These are phyloP conservation scores for Drosophila borealis DNA, from an alignment of 2,888 invertebrate species.

Conservation along the genomic window DNA sequence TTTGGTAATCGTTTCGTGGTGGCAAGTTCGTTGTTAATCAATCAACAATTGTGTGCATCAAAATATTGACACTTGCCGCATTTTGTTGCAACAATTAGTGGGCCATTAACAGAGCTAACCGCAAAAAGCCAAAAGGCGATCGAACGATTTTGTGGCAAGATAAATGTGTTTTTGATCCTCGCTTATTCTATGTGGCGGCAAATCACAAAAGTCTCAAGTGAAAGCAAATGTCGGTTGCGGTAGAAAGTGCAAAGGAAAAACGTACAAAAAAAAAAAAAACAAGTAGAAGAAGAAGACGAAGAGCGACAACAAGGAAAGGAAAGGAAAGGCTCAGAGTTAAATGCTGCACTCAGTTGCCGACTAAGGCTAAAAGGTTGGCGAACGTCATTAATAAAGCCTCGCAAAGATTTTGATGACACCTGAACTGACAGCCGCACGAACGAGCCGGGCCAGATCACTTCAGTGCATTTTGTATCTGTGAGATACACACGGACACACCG, in stretches of 20 bases:
- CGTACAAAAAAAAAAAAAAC: slow-evolving; percentile 16
- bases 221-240: slow-evolving; percentile 61
- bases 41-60: slow-evolving; percentile 62
- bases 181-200: slow-evolving; percentile 59
- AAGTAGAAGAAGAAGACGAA: slow-evolving; percentile 31
- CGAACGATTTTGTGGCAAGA: slow-evolving; percentile 58
- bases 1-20: background rate
- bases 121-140: slow-evolving; percentile 52
- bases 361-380: slow-evolving; percentile 56
- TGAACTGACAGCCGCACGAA: slow-evolving; percentile 71
- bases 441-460: slow-evolving; percentile 63
- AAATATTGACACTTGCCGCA: slow-evolving; percentile 79
- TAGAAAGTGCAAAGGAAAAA: slow-evolving; percentile 59
- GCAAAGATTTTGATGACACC: slow-evolving; percentile 78
- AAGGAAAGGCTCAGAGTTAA: slow-evolving; percentile 26
- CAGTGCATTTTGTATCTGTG: slow-evolving; percentile 41
- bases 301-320: slow-evolving; percentile 29
- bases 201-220: slow-evolving; percentile 64
- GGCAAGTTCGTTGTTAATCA: slow-evolving; percentile 41
- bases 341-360: slow-evolving; percentile 12
- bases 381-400: slow-evolving; percentile 82
- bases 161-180: slow-evolving; percentile 81
- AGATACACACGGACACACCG: slow-evolving; percentile 25
- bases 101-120: slow-evolving; percentile 58
- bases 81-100: slow-evolving; percentile 72